Percentiles rank a stretch among this genome's conserved stretches.
These are phyloP conservation scores for Panurus biarmicus DNA, from an alignment of 2,113 vertebrate species.

Conservation along the genomic window DNA sequence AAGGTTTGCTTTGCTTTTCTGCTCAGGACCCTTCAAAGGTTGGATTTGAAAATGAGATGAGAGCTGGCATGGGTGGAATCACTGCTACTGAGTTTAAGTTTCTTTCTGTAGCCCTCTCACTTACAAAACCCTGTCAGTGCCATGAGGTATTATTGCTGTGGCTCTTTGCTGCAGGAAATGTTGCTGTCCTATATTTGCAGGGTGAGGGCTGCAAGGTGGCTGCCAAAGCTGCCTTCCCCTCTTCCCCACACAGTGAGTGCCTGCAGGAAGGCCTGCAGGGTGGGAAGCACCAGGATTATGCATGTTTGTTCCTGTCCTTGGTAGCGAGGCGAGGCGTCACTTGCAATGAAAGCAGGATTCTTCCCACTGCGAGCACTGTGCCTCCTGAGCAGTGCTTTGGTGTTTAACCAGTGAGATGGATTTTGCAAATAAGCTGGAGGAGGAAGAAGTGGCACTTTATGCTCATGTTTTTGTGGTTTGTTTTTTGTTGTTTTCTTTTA, in stretches of 20 bases:
- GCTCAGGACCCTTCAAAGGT: not conserved
- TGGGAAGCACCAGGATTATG: not conserved
- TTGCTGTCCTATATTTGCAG: not conserved
- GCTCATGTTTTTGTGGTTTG: not conserved
- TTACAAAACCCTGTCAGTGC: not conserved
- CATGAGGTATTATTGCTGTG: not conserved
- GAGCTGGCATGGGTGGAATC: not conserved
- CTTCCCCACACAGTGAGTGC: not conserved
- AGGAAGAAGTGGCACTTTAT: not conserved
- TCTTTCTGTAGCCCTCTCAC: not conserved
- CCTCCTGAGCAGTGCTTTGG: not conserved
- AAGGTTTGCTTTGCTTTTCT: not conserved
- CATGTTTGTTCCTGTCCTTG: conserved; percentile 26
- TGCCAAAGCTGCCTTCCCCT: not conserved
- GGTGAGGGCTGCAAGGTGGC: not conserved
- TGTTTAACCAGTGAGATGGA: not conserved
- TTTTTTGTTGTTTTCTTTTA: not conserved
- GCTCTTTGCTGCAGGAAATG: not conserved
- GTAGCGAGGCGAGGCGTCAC: conserved; percentile 39
- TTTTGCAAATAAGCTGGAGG: not conserved
- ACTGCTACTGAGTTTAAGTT: not conserved
- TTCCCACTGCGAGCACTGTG: not conserved
- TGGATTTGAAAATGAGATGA: not conserved
- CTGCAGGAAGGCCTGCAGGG: not conserved
- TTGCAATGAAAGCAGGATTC: not conserved